Base-by-base conservation (phyloP, 2,113 vertebrate genomes). In the Ramphastos sulfuratus region DNA sequence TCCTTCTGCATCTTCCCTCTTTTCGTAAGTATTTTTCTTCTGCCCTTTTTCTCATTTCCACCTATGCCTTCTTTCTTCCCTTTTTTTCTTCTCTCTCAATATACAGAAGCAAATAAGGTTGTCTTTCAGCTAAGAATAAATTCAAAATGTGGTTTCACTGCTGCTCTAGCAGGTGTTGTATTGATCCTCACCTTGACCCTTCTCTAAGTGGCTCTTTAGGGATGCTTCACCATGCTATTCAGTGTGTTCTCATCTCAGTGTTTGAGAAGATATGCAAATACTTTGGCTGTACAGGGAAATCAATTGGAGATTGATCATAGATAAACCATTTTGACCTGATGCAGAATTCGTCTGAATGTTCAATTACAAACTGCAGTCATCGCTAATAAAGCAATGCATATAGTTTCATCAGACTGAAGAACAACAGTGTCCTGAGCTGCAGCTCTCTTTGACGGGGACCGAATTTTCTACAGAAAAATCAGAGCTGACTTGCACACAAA, bases 331-430 rank as follows among this genome's bases (percentile, higher is more conserved):
- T 69, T 87, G 93, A 94, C 92, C 85, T 89, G 54, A 79, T 2
- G n/a, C 81, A 96, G 92, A 95, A 90, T 95, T 93, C 90, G 67
- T 92, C 82, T 90, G 93, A 95, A 95, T 97, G 95, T 94, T 93
- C 84, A 87, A 93, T 95, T 86, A 90, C 79, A 76, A 90, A 96
- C 92, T 60, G 75, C 65, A 85, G 94, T 89, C 92, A 92, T 61
- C 77, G 64, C 92, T 95, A 95, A 97, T 96, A 92, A 93, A 95
- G 54, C 42, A 44, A 54, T 72, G 46, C 15, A 35, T 71, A 79
- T 28, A 73, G 55, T 71, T 90, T 44, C 63, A 52, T 77, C 14
- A 75, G 65, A 42, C 21, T 87, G 87, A 70, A 93, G 77, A 87
- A 64, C 28, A 92, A 35, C 25, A 59, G 16, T 9, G 37, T 77